phyloP scores from a whole-genome alignment of 2,113 vertebrate species.

The Myodes glareolus region DNA sequence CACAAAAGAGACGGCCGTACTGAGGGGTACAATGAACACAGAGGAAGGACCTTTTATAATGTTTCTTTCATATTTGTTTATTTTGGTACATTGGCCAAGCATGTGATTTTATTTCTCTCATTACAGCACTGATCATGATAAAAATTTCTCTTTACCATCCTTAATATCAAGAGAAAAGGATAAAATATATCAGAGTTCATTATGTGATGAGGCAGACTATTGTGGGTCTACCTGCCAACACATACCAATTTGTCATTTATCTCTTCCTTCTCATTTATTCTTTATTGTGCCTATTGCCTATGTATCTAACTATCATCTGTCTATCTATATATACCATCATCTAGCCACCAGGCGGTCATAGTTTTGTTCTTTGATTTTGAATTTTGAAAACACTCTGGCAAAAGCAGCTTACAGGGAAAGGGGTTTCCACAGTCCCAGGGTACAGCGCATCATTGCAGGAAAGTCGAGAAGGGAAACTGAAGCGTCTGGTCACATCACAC shows the following conservation, averaged over 20 bases:
- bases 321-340: not conserved
- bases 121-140: not conserved
- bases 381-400: not conserved
- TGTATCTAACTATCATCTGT: not conserved
- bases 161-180: not conserved
- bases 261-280: not conserved
- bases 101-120: constrained; percentile 34
- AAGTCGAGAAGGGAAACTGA: too few relatives aligned
- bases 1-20: not conserved
- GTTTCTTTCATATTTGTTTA: not conserved
- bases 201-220: not conserved
- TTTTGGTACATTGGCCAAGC: not conserved
- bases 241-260: not conserved
- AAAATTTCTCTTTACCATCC: not conserved
- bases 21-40: not conserved
- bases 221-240: not conserved
- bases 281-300: too few relatives aligned
- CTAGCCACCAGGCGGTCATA: not conserved
- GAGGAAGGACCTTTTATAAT: not conserved
- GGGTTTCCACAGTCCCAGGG: not conserved
- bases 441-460: not conserved
- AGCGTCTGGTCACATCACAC: not conserved
- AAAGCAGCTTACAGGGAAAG: not conserved
- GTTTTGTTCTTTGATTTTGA: not conserved
- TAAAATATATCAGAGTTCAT: not conserved